Conservation (phyloP, 2,888 invertebrate species). For the Tortricodes alternella region DNA sequence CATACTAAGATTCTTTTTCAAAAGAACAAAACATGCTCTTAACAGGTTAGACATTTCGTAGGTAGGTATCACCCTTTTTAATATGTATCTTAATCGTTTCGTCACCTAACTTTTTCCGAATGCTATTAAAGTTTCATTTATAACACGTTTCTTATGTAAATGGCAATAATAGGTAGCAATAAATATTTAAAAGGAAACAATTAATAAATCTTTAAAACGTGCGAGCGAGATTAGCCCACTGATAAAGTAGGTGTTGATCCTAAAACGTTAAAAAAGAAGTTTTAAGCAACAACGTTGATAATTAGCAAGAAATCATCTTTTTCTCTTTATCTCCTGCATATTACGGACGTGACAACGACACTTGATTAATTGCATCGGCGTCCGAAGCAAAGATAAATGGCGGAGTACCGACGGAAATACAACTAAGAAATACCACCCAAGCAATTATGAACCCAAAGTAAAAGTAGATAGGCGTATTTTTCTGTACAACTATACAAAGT, state of each 20-base stretch:
- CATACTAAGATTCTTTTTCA: too few relatives aligned
- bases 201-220: slow-evolving; percentile 45
- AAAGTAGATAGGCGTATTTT: slow-evolving; percentile 48
- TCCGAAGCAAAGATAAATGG: slow-evolving; percentile 75
- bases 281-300: slow-evolving; percentile 63
- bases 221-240: slow-evolving; percentile 2
- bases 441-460: slow-evolving; percentile 49
- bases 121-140: too few relatives aligned
- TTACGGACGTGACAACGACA: slow-evolving; percentile 73
- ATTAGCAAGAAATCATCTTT: slow-evolving; percentile 78
- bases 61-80: too few relatives aligned
- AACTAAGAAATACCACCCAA: slow-evolving; percentile 27
- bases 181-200: slow-evolving; percentile 47
- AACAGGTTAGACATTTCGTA: too few relatives aligned
- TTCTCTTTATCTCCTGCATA: slow-evolving; percentile 71
- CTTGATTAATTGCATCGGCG: slow-evolving; percentile 78
- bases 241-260: slow-evolving; percentile 56
- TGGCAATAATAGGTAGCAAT: slow-evolving; percentile 28
- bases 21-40: too few relatives aligned
- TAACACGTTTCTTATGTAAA: too few relatives aligned
- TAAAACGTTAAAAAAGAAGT: slow-evolving; percentile 59
- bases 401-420: slow-evolving; percentile 12
- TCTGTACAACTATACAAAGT: slow-evolving; percentile 31
- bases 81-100: too few relatives aligned
- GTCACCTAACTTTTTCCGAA: too few relatives aligned